Evolutionary conservation across 2,888 invertebrate genomes (phyloP), one percentile per base, ranked within the genome.

Genomic region (Subacronicta megacephala): DNA sequence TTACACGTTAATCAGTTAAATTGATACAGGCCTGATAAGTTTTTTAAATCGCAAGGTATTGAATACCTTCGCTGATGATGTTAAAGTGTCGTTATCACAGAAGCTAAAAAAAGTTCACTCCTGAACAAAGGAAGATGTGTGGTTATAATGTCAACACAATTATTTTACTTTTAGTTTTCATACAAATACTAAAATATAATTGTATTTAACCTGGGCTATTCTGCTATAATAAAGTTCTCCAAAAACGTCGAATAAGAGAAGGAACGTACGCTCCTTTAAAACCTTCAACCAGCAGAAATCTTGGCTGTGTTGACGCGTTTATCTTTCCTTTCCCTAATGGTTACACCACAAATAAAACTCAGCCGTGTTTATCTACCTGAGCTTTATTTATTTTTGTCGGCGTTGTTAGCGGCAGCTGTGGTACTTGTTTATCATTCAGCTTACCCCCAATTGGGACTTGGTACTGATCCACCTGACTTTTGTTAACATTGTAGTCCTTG

Each of bases 331-430:
- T 87, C 88, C 87, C 85, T 86, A 90, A 90, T 90, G 88, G 88
- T 88, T 86, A 85, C 81, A 82, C 86, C 85, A 85, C 90, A 90
- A 90, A 90, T 89, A 90, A 88, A 89, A 87, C 87, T 87, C 78
- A 78, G 79, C 81, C 83, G 87, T 88, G 85, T 89, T 90, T 90
- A 89, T 87, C 86, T 86, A 83, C 80, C 81, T 78, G 75, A 80
- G 84, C 83, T 84, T 85, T 89, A 85, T 90, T 90, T 90, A 90
- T 89, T 89, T 89, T 85, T 72, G 82, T 72, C 68, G 72, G 81
- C 81, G 80, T 84, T 85, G 87, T 83, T 84, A 82, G 84, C 84
- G 84, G 85, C 90, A 90, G 87, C 89, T 90, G 88, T 54, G 84
- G 68, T 67, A 73, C 78, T 86, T 90, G 88, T 91, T 89, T 90